Evolutionary conservation across 2,888 invertebrate genomes (phyloP), one percentile per base, ranked within the genome.

Genomic region (Apoda limacodes): DNA sequence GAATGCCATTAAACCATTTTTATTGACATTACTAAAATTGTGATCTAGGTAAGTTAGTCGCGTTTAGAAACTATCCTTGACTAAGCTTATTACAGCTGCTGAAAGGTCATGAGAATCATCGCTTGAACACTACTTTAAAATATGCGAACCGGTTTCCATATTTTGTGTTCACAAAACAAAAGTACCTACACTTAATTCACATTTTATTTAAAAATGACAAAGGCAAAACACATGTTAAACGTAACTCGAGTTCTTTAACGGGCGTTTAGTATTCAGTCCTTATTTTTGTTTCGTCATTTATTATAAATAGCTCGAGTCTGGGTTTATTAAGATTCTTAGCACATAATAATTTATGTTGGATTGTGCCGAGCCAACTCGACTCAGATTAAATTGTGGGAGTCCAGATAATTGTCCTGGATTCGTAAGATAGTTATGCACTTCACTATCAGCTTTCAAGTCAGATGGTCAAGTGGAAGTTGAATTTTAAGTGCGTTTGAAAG

Each of bases 281-380:
- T 69, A 70, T 63, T 63, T 69, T 62, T 60, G 62, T 71, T 70
- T 71, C 68, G 58, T 72, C 74, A 72, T 72, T 68, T 68, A 66
- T 69, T 61, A 72, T 67, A 64, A 71, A 71, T 60, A 67, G 58
- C 61, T 58, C 43, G 49, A 44, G 46, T 54, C 62, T 60, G 54
- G 65, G 60, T 66, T 64, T 68, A 72, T 75, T 75, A 72, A 69
- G 56, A 74, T 76, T 74, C 75, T 63, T 55, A 47, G 60, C 62
- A 63, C 69, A 54, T 64, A 60, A 61, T 66, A 62, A 64, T 67
- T 63, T 65, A 67, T 66, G 48, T 58, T 50, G 42, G 51, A 50
- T 50, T 42, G 50, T 49, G 47, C 45, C 40, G 39, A 47, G 53
- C 52, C 48, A 51, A 52, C 53, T 57, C 53, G 55, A 50, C 55